Percentiles rank a stretch among this genome's conserved stretches.
These are phyloP conservation scores for Dasysyrphus albostriatus DNA, from an alignment of 2,888 invertebrate species.

Conservation along the genomic window DNA sequence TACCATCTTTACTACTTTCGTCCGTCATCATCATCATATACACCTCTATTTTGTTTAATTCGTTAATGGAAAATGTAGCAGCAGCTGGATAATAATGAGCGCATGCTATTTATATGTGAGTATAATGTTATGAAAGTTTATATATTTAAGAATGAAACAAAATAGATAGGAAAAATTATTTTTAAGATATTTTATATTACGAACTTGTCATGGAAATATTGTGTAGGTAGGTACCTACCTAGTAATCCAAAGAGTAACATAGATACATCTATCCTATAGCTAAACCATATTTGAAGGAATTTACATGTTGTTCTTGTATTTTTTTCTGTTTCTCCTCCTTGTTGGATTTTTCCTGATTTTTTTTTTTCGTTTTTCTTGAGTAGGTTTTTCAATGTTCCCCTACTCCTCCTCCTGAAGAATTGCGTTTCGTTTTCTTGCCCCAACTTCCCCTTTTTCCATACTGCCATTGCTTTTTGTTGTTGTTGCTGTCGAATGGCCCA, in stretches of 20 bases:
- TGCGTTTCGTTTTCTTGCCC: slow-evolving; percentile 53
- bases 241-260: slow-evolving; percentile 26
- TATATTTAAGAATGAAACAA: neutral
- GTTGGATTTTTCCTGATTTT: slow-evolving; percentile 61
- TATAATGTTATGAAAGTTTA: neutral
- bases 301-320: slow-evolving; percentile 64
- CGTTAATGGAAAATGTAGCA: slow-evolving; percentile 78
- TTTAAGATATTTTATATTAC: slow-evolving; percentile 23
- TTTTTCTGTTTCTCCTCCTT: slow-evolving; percentile 27
- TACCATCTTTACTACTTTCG: slow-evolving; percentile 67
- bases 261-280: slow-evolving; percentile 42
- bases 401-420: slow-evolving; percentile 23
- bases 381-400: slow-evolving; percentile 66
- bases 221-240: neutral
- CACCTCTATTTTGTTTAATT: slow-evolving; percentile 55
- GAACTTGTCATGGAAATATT: slow-evolving; percentile 12
- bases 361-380: slow-evolving; percentile 59
- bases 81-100: slow-evolving; percentile 79
- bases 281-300: slow-evolving; percentile 67
- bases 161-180: neutral
- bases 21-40: slow-evolving; percentile 14
- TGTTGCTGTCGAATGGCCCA: slow-evolving; percentile 23
- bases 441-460: slow-evolving; percentile 40
- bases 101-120: slow-evolving; percentile 79
- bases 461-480: neutral